Percentiles rank a stretch among this genome's conserved stretches.
These are phyloP conservation scores for Regulus satrapa DNA, from an alignment of 2,113 vertebrate genomes.

Conservation along the genomic window DNA sequence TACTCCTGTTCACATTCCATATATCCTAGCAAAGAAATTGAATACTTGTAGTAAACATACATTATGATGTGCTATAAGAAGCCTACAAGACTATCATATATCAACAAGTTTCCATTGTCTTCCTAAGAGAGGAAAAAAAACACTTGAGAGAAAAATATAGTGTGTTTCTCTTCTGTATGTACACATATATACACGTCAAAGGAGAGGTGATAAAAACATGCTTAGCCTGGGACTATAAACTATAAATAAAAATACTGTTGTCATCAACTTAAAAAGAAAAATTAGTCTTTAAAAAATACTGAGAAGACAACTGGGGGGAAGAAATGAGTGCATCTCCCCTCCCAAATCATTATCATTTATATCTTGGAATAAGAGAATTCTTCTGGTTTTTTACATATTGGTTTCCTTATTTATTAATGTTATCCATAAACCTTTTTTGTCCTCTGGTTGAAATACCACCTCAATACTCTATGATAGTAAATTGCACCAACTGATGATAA, in stretches of 20 bases:
- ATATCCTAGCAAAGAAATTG: neutral
- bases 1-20: neutral
- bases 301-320: neutral
- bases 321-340: neutral
- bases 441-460: neutral
- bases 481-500: neutral
- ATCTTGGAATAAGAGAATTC: neutral
- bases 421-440: neutral
- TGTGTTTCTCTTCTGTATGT: neutral
- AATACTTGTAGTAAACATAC: neutral
- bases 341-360: neutral
- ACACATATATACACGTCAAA: fast-evolving
- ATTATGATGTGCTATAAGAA: neutral
- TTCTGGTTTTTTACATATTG: neutral
- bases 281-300: neutral
- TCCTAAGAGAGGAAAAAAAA: neutral
- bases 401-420: neutral
- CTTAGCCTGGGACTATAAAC: neutral
- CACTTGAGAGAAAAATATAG: neutral
- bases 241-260: neutral
- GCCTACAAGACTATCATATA: neutral
- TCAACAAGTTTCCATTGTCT: neutral
- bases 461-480: neutral
- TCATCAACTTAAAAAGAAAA: neutral
- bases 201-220: neutral